These are phyloP conservation scores for Thera obeliscata DNA, from an alignment of 2,888 invertebrate genomes.

Conservation along the genomic window DNA sequence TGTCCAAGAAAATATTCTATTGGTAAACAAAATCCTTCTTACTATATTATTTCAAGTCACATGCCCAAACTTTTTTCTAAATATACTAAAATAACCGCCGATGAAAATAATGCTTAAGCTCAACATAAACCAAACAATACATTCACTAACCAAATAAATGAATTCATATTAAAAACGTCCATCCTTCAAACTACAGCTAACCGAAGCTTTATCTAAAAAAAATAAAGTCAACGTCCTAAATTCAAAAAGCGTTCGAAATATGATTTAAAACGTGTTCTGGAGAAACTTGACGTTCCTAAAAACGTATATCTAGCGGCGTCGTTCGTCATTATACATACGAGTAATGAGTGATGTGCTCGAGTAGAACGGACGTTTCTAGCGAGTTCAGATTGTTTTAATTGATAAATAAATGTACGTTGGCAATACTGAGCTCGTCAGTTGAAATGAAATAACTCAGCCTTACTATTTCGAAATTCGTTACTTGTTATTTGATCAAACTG, in stretches of 20 bases:
- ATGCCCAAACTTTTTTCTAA: too few relatives aligned
- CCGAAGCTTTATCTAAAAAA: conserved; percentile 49
- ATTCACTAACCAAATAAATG: conserved; percentile 17
- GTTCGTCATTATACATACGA: conserved; percentile 75
- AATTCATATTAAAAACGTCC: conserved; percentile 18
- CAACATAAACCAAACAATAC: not conserved
- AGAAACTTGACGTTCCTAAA: conserved; percentile 82
- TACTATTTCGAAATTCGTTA: not conserved
- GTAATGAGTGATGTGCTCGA: conserved; percentile 72
- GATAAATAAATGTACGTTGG: conserved; percentile 6
- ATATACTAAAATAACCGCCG: too few relatives aligned
- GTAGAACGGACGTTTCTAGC: conserved; percentile 57
- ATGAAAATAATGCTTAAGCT: not conserved
- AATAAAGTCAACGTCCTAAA: conserved; percentile 79
- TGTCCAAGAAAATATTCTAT: not conserved
- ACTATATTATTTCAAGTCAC: too few relatives aligned
- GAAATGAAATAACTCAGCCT: not conserved
- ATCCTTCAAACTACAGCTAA: conserved; percentile 13
- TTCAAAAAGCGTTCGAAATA: conserved; percentile 82
- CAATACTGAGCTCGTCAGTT: not conserved
- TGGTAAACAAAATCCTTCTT: not conserved
- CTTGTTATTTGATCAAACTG: too few relatives aligned
- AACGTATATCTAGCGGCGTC: conserved; percentile 77
- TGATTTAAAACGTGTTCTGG: conserved; percentile 85
- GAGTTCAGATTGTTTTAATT: conserved; percentile 4